Conservation (phyloP, 2,797 vertebrate genomes). For the Chaetodon trifasciatus region DNA sequence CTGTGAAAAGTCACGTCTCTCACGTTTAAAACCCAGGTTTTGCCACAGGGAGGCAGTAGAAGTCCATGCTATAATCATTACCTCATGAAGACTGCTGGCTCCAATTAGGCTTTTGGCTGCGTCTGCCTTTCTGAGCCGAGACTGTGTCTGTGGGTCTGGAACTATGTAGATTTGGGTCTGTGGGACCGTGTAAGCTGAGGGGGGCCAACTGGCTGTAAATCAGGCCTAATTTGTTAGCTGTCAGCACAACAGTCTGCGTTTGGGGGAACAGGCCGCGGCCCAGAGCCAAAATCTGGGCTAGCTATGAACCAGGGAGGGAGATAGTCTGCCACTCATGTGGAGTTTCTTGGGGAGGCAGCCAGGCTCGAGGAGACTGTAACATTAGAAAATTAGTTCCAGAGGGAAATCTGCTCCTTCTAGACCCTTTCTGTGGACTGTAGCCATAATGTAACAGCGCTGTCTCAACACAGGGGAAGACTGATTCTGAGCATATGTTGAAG, state of each 20-base stretch:
- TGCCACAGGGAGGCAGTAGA: constrained; percentile 87
- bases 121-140: constrained; percentile 66
- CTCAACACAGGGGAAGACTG: constrained; percentile 63
- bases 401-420: constrained; percentile 78
- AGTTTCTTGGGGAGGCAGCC: constrained; percentile 79
- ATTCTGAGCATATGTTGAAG: constrained; percentile 73
- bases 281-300: constrained; percentile 78
- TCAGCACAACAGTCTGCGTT: constrained; percentile 87
- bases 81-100: constrained; percentile 71
- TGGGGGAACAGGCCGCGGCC: constrained; percentile 78
- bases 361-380: constrained; percentile 78
- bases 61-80: constrained; percentile 46
- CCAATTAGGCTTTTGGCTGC: constrained; percentile 72
- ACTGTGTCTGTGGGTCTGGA: constrained; percentile 81
- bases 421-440: constrained; percentile 66
- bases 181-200: constrained; percentile 78
- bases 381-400: constrained; percentile 90
- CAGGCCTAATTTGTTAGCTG: constrained; percentile 89
- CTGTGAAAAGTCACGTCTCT: not conserved
- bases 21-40: constrained; percentile 14
- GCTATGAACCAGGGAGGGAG: constrained; percentile 78
- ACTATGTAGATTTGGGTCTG: constrained; percentile 83
- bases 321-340: constrained; percentile 82
- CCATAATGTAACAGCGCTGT: constrained; percentile 72
- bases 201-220: constrained; percentile 87